Evolutionary conservation across 2,113 vertebrate species (phyloP), one percentile per base, ranked within the genome.

Genomic region (Paedocypris sp.): DNA sequence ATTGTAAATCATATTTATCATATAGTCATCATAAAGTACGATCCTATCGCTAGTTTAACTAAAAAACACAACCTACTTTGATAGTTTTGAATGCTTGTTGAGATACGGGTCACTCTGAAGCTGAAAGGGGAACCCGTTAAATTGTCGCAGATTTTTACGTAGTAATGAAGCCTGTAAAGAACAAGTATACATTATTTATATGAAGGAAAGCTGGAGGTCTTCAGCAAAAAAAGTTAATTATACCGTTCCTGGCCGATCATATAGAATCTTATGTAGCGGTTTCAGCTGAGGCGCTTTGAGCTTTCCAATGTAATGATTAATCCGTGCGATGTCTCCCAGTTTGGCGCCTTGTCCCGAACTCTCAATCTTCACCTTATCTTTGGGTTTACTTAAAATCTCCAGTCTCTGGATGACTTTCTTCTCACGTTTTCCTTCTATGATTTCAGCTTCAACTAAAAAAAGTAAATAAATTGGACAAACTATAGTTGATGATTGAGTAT

Each of bases 201-300:
- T 50, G 10, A 3, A 36, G 9, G 15, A 12, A 13, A 35, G 22
- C 2, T 25, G n/a, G 12, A 51, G 6, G 9, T 32, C 28, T 18
- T 8, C 6, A n/a, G 3, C 6, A 1, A 16, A 8, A 8, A 48
- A 54, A 16, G 9, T 64, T 47, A 68, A 23, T 63, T 81, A 88
- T 87, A 99, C 95, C 76, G 91, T 90, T 75, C 95, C 95, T 1
- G 89, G 93, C 22, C 94, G 81, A 80, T 96, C 94, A 68, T 91
- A 99, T 64, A 99, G 78, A 57, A 99, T 85, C 77, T 86, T 84
- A 75, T 99, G 94, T 26, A 99, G 85, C 59, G 91, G 90, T 73
- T 92, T 88, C 62, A 99, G 88, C 64, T 92, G 90, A 0, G 88
- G 90, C 0, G 88, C 85, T 82, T 97, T 99, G 78, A 91, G 92